phyloP scores from a whole-genome alignment of 2,797 vertebrate genomes.

The Karalla daura region DNA sequence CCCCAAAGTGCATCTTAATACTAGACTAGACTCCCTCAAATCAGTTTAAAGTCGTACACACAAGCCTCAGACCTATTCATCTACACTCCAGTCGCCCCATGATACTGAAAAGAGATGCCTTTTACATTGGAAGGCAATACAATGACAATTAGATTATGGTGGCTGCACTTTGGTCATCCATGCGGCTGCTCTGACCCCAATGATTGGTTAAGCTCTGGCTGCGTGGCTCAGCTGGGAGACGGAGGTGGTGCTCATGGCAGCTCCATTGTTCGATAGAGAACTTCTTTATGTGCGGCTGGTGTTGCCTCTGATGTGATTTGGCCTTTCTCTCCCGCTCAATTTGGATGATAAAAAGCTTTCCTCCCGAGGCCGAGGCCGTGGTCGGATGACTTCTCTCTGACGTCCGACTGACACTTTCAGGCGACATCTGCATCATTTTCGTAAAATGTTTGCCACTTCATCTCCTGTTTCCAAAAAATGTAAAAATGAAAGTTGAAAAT shows the following conservation, averaged over 20 bases:
- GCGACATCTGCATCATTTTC: slow-evolving; percentile 12
- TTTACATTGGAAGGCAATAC: slow-evolving; percentile 84
- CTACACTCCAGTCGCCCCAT: slow-evolving; percentile 73
- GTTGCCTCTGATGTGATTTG: slow-evolving; percentile 82
- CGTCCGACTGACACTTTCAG: slow-evolving; percentile 27
- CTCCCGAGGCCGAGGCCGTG: slow-evolving; percentile 43
- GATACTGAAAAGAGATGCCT: slow-evolving; percentile 79
- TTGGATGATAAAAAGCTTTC: slow-evolving; percentile 77
- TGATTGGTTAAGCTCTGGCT: slow-evolving; percentile 77
- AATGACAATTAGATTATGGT: slow-evolving; percentile 86
- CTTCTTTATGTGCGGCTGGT: slow-evolving; percentile 81
- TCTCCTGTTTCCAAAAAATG: neutral
- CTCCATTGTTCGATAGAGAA: slow-evolving; percentile 77
- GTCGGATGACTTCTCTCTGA: slow-evolving; percentile 7
- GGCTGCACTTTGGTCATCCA: slow-evolving; percentile 81
- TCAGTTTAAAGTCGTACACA: slow-evolving; percentile 81
- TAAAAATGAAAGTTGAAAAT: neutral
- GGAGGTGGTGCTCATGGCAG: slow-evolving; percentile 76
- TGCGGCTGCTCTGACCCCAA: slow-evolving; percentile 77
- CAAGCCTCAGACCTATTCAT: slow-evolving; percentile 77
- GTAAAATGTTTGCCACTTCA: neutral
- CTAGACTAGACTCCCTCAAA: slow-evolving; percentile 81
- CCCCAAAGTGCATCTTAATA: slow-evolving; percentile 82
- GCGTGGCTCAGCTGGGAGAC: slow-evolving; percentile 79
- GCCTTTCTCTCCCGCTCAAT: slow-evolving; percentile 71